Base-by-base conservation (phyloP, 2,888 invertebrate species). In the Phragmatobia fuliginosa region DNA sequence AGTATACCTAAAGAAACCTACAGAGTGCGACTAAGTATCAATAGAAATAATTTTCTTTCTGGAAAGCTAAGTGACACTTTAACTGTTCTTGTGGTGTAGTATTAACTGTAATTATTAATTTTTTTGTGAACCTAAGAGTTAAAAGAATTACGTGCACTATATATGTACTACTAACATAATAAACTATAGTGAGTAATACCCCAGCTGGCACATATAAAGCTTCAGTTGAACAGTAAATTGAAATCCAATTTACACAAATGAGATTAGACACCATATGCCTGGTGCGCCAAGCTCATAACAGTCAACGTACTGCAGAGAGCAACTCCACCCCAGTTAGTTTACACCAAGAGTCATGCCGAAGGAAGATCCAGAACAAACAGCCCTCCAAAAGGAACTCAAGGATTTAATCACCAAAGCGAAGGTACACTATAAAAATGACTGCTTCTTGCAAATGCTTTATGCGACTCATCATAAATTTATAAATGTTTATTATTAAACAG, bases 371-470 rank as follows among this genome's bases (percentile, higher is more conserved):
- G 98, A 98, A 92, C 96, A 97, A 2, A 95, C 96, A 33, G 96
- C 96, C 68, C 95, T 99, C 36, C 97, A 97, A 87, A 97, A 97
- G 85, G 98, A 99, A 91, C 94, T 99, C 28, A 97, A 97, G 72
- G 97, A 97, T 73, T 94, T 98, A 78, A 97, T 98, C 85, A 96
- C 96, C 78, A 97, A 97, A 93, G 96, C 97, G 80, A 97, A 98
- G 97, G 98, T 98, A 94, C 11, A 31, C 25, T 28, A 28, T 1
- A 32, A n/a, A 45, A 31, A 21, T 8, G 8, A 11, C 7, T 10
- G 21, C 21, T 45, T 4, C 11, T n/a, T 11, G 21, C 28, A 18
- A 1, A 62, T 32, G 41, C 45, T 21, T 18, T 21, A n/a, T 31
- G 32, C 65, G 58, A 36, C 31, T 36, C 18, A 45, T 49, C 18